Percentiles rank a stretch among this genome's conserved stretches.
Evolutionary conservation across 2,888 invertebrate genomes (phyloP).

Genomic region (Apodemia mormo): DNA sequence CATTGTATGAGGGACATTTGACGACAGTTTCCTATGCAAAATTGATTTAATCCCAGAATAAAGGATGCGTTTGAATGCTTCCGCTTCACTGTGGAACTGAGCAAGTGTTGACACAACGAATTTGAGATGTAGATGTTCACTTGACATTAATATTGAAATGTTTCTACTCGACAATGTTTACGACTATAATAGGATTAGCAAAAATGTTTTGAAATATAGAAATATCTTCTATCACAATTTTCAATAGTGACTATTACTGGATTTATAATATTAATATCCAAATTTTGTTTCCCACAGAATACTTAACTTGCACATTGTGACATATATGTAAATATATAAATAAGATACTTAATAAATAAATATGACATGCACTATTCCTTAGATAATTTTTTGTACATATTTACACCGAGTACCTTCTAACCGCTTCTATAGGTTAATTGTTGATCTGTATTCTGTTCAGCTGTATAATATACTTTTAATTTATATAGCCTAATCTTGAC

Average conservation of each 20-base stretch:
- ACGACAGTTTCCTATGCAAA: conserved; percentile 79
- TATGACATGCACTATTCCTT: no score
- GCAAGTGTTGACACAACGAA: conserved; percentile 44
- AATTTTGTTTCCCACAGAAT: background rate
- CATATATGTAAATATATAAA: no score
- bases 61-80: conserved; percentile 68
- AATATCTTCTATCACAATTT: conserved; percentile 26
- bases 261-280: background rate
- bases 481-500: no score
- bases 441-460: no score
- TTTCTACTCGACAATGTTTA: conserved; percentile 64
- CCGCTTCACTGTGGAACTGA: conserved; percentile 53
- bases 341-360: no score
- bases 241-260: background rate
- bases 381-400: no score
- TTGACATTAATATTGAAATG: conserved; percentile 63
- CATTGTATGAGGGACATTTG: conserved; percentile 63
- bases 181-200: conserved; percentile 74
- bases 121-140: conserved; percentile 59
- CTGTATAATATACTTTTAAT: no score
- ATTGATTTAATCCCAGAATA: conserved; percentile 77
- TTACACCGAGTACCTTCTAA: no score
- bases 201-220: conserved; percentile 45
- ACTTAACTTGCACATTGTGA: no score
- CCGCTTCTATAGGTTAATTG: no score